Percentiles rank a stretch among this genome's conserved stretches.
Evolutionary conservation across 1,140 invertebrate genomes (phyloP).

Genomic region (Heliconius himera): DNA sequence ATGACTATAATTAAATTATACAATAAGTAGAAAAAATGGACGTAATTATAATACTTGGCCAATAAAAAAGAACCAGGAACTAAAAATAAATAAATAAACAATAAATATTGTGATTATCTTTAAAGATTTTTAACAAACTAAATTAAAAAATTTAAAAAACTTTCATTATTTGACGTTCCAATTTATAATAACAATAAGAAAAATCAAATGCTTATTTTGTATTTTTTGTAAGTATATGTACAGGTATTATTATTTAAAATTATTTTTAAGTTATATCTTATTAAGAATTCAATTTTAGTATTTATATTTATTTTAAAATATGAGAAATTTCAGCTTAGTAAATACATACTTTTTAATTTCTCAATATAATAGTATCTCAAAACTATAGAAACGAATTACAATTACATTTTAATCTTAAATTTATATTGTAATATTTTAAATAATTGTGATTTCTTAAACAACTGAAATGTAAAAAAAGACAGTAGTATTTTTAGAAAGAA

Average conservation of each 20-base stretch:
- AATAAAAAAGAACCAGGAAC: no score
- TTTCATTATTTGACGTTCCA: background rate
- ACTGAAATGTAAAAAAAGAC: no score
- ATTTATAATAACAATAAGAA: background rate
- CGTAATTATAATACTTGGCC: background rate
- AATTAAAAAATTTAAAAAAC: background rate
- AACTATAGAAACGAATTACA: no score
- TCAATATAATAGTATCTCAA: background rate
- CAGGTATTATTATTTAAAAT: slow-evolving; percentile 5
- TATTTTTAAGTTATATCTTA: background rate
- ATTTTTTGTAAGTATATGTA: background rate
- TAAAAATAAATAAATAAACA: no score
- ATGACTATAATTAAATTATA: background rate
- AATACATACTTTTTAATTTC: no score
- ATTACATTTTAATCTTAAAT: no score
- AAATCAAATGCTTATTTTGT: background rate
- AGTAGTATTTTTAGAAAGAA: background rate
- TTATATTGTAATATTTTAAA: background rate
- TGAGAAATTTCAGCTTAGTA: background rate
- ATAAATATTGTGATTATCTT: no score
- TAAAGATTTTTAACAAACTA: no score
- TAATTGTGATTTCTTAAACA: background rate
- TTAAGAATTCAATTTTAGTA: background rate
- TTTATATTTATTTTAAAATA: slow-evolving; percentile 4
- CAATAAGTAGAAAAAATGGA: background rate